A percentile compares a stretch with the other conserved stretches of the same genome.
These are phyloP conservation scores for Proteles cristata DNA, from an alignment of 2,113 vertebrate genomes.

Conservation along the genomic window DNA sequence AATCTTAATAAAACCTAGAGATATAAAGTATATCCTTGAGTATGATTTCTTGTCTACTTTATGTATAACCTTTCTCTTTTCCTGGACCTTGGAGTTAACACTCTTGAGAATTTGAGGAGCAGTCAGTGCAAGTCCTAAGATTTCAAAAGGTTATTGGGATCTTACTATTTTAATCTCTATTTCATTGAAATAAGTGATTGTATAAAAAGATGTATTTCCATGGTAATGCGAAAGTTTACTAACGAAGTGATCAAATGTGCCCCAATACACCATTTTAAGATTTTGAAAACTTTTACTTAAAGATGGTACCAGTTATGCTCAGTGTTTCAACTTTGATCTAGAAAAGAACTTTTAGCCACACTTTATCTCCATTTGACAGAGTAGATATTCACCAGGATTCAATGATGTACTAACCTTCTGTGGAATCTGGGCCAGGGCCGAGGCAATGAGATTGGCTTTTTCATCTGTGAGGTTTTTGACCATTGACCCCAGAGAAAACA, in stretches of 20 bases:
- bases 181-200: not conserved
- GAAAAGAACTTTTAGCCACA: not conserved
- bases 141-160: not conserved
- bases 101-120: not conserved
- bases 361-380: not conserved
- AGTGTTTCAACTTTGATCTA: not conserved
- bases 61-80: not conserved
- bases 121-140: not conserved
- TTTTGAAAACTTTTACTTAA: not conserved
- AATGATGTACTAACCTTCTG: slow-evolving; percentile 89
- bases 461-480: slow-evolving; percentile 89
- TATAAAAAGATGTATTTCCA: not conserved
- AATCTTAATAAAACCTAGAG: not conserved
- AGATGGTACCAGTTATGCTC: fast-evolving
- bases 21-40: not conserved
- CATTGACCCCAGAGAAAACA: slow-evolving; percentile 92
- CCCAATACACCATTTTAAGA: not conserved
- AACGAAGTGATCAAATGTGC: not conserved
- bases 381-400: fast-evolving
- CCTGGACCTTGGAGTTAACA: not conserved
- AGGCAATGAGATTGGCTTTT: slow-evolving; percentile 90
- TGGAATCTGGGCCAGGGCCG: slow-evolving; percentile 91
- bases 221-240: not conserved
- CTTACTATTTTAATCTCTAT: not conserved
- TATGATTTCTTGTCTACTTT: not conserved